Conservation (phyloP, 1,140 invertebrate genomes). For the Solenopsis fugax region DNA sequence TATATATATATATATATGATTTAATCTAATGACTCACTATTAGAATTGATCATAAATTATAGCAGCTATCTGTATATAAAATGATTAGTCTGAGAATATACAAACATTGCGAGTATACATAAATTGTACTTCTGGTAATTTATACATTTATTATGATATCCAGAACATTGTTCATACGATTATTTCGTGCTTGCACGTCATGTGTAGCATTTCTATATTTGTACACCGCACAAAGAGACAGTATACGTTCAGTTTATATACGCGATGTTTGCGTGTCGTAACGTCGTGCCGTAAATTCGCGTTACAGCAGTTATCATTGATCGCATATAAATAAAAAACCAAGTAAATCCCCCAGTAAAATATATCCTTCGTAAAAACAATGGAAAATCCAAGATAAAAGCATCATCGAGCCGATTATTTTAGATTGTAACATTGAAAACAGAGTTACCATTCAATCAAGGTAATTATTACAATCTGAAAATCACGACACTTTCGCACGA, state of each 20-base stretch:
- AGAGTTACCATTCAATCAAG: conserved; percentile 11
- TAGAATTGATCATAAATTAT: conserved; percentile 2
- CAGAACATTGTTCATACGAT: conserved; percentile 45
- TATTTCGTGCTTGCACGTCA: conserved; percentile 33
- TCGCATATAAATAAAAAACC: conserved; percentile 56
- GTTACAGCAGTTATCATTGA: conserved; percentile 53
- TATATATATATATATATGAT: not conserved
- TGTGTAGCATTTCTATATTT: conserved; percentile 30
- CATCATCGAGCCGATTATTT: conserved; percentile 17
- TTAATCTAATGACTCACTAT: not conserved
- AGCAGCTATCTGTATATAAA: not conserved
- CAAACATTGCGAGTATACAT: conserved; percentile 1
- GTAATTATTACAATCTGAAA: conserved; percentile 24
- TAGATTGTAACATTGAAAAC: conserved; percentile 27
- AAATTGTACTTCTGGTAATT: conserved; percentile 43
- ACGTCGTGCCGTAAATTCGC: conserved; percentile 59
- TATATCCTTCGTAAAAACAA: conserved; percentile 24
- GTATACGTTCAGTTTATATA: conserved; percentile 18
- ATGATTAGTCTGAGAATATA: not conserved
- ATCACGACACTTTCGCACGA: not conserved
- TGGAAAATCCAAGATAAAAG: conserved; percentile 41
- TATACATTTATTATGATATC: conserved; percentile 45
- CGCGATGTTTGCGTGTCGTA: conserved; percentile 69
- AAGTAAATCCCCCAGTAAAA: conserved; percentile 42
- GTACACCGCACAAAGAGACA: conserved; percentile 43